Conservation (phyloP, 2,888 invertebrate genomes). For the Agrotis segetum region DNA sequence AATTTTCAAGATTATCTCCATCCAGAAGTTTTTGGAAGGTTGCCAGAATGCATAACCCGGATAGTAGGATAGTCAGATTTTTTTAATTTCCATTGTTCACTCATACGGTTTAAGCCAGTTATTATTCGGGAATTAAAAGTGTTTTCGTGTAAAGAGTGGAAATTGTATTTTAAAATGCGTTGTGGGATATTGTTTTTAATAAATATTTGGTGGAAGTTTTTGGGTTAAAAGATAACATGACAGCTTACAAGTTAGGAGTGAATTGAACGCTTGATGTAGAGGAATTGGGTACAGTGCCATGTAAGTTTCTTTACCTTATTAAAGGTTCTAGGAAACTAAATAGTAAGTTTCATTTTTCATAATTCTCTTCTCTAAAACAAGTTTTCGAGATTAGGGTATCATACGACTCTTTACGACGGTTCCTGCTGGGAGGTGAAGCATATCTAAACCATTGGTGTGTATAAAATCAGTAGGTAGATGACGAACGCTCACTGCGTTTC, state of each 20-base stretch:
- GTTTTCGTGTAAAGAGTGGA: slow-evolving; percentile 15
- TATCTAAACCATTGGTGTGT: no score
- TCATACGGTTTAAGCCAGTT: slow-evolving; percentile 33
- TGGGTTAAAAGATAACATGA: neutral
- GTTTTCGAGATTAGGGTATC: no score
- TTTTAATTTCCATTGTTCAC: slow-evolving; percentile 49
- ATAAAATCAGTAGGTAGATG: no score
- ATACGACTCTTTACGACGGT: no score
- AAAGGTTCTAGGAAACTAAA: neutral
- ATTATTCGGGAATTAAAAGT: slow-evolving; percentile 47
- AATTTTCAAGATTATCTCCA: slow-evolving; percentile 65
- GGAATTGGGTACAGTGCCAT: neutral
- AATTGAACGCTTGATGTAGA: neutral
- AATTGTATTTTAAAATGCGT: slow-evolving; percentile 17
- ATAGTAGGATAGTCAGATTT: slow-evolving; percentile 40
- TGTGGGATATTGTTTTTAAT: neutral
- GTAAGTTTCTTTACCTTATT: neutral
- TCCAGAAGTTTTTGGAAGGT: slow-evolving; percentile 45
- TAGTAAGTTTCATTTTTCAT: no score
- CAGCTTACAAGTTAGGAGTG: neutral
- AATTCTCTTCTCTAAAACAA: no score
- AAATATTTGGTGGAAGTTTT: neutral
- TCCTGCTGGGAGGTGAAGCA: no score
- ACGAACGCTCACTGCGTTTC: no score
- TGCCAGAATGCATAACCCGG: slow-evolving; percentile 48